Conservation (phyloP, 1,140 invertebrate genomes). For the Drosophila pruinosa region DNA sequence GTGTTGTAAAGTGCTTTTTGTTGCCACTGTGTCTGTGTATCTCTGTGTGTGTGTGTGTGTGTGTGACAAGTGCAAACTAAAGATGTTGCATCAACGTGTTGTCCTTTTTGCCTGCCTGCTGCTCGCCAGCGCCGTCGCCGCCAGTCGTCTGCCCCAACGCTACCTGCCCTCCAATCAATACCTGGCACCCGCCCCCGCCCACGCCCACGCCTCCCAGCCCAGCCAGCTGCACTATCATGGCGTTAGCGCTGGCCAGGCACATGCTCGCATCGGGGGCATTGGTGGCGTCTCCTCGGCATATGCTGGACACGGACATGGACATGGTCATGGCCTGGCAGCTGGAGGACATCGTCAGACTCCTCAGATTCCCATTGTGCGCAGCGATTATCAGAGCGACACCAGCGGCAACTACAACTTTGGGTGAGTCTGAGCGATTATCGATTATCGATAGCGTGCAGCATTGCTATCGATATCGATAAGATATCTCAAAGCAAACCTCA, state of each 20-base stretch:
- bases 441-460: background rate
- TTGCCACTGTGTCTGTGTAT: constrained; percentile 10
- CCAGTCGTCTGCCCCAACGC: constrained; percentile 50
- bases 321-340: background rate
- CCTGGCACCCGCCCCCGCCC: too few species aligned
- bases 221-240: constrained; percentile 68
- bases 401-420: constrained; percentile 86
- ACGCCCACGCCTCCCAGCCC: too few species aligned
- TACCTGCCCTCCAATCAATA: constrained; percentile 70
- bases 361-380: constrained; percentile 84
- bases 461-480: background rate
- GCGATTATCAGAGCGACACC: constrained; percentile 84
- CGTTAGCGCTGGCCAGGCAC: constrained; percentile 50
- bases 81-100: constrained; percentile 37
- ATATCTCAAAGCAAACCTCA: background rate
- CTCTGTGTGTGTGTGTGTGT: constrained; percentile 8
- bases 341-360: constrained; percentile 42
- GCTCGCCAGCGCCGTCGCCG: constrained; percentile 5
- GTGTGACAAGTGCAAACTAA: constrained; percentile 9
- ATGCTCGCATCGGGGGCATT: constrained; percentile 26
- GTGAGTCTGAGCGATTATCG: constrained; percentile 75
- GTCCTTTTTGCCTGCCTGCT: constrained; percentile 35
- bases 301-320: background rate
- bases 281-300: background rate
- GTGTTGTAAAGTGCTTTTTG: background rate